A percentile compares a stretch with the other conserved stretches of the same genome.
These are phyloP conservation scores for Hipparchia semele DNA, from an alignment of 2,888 invertebrate species.

Conservation along the genomic window DNA sequence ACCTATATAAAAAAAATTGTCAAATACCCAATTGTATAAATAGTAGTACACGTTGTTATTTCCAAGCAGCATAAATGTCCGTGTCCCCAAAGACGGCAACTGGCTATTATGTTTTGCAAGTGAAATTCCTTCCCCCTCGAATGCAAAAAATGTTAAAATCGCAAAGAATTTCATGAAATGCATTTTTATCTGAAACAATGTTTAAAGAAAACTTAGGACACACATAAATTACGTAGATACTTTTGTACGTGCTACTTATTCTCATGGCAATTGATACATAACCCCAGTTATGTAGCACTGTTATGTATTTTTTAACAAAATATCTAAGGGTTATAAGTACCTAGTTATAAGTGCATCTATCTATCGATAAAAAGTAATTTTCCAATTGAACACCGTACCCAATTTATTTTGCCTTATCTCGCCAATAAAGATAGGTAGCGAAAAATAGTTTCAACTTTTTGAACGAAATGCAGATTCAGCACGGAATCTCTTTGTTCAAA, in stretches of 20 bases:
- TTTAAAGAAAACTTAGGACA: too few relatives aligned
- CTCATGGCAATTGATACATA: too few relatives aligned
- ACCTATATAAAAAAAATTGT: too few relatives aligned
- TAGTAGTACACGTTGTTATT: neutral
- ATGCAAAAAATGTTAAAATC: neutral
- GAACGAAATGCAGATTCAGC: constrained; percentile 14
- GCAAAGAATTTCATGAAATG: neutral
- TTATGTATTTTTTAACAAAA: too few relatives aligned
- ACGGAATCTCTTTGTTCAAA: constrained; percentile 15
- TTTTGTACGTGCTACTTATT: too few relatives aligned
- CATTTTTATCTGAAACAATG: constrained; percentile 6
- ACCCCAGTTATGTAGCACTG: too few relatives aligned
- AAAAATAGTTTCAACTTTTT: constrained; percentile 14
- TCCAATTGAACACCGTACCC: constrained; percentile 3
- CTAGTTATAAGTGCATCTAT: neutral
- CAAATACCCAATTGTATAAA: too few relatives aligned
- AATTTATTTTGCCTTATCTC: constrained; percentile 6
- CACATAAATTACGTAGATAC: too few relatives aligned
- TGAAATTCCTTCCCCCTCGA: neutral
- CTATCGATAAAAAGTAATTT: constrained; percentile 3
- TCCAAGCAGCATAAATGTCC: neutral
- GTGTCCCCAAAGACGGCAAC: neutral
- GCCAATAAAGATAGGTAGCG: constrained; percentile 2
- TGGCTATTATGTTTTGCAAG: neutral
- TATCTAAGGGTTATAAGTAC: too few relatives aligned